Percentiles rank a stretch among this genome's conserved stretches.
These are phyloP conservation scores for Dynastes hyllus DNA, from an alignment of 2,888 invertebrate genomes.

Conservation along the genomic window DNA sequence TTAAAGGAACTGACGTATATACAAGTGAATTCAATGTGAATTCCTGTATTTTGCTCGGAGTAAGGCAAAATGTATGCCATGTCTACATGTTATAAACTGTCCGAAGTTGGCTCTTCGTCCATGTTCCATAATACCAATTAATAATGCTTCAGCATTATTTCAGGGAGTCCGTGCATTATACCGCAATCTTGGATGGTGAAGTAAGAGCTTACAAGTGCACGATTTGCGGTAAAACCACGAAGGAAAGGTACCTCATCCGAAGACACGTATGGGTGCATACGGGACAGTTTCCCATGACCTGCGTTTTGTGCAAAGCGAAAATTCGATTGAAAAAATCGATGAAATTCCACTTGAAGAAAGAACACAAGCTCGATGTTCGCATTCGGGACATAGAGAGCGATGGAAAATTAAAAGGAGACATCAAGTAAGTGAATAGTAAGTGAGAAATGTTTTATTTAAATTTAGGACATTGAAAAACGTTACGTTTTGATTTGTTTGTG, in stretches of 20 bases:
- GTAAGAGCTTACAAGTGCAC: slow-evolving; percentile 2
- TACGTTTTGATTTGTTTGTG: neutral
- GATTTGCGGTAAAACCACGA: neutral
- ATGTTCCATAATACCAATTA: neutral
- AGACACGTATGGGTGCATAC: slow-evolving; percentile 1
- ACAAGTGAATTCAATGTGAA: too few relatives aligned
- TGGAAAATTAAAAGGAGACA: neutral
- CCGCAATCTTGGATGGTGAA: slow-evolving; percentile 7
- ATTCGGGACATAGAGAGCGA: slow-evolving; percentile 4
- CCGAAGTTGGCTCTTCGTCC: neutral
- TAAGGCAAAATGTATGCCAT: too few relatives aligned
- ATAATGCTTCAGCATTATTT: slow-evolving; percentile 4
- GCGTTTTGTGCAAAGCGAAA: neutral
- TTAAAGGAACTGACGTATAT: too few relatives aligned
- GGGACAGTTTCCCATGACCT: slow-evolving; percentile 2
- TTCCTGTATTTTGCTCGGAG: too few relatives aligned
- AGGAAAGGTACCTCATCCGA: slow-evolving; percentile 1
- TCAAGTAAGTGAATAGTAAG: slow-evolving; percentile 11
- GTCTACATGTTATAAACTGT: too few relatives aligned
- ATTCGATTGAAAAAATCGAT: slow-evolving; percentile 5
- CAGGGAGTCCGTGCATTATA: neutral
- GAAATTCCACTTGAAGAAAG: slow-evolving; percentile 15
- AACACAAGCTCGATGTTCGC: neutral
- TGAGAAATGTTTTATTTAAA: neutral
- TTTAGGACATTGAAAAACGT: neutral